These are phyloP conservation scores for Amiota minor DNA, from an alignment of 2,888 invertebrate genomes.

Conservation along the genomic window DNA sequence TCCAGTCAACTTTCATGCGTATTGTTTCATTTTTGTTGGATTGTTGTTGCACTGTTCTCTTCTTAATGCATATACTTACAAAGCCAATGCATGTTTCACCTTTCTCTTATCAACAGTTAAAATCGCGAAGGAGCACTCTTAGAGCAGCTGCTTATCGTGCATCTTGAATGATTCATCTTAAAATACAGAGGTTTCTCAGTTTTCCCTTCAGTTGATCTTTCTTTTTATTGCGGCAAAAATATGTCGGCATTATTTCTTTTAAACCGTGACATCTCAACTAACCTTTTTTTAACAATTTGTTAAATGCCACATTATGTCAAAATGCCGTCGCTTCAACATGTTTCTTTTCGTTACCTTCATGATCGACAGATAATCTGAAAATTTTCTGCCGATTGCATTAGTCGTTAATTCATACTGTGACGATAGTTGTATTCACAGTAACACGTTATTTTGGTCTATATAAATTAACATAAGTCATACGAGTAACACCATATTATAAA, in stretches of 20 bases:
- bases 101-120: constrained; percentile 9
- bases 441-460: no score
- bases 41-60: constrained; percentile 27
- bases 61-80: neutral
- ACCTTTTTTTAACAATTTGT: constrained; percentile 58
- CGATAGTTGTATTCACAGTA: no score
- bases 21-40: constrained; percentile 62
- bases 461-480: no score
- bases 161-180: constrained; percentile 15
- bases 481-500: no score
- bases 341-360: neutral
- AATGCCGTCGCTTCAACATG: constrained; percentile 54
- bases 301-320: constrained; percentile 73
- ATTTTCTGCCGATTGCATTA: no score
- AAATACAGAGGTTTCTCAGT: constrained; percentile 5
- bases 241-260: constrained; percentile 28
- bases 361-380: no score
- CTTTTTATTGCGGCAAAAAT: constrained; percentile 14
- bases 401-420: no score
- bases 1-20: constrained; percentile 51
- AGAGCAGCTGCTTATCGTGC: constrained; percentile 57
- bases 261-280: constrained; percentile 30
- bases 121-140: constrained; percentile 20
- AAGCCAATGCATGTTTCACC: neutral
- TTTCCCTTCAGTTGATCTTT: neutral